Evolutionary conservation across 2,113 vertebrate genomes (phyloP).

Genomic region (Brachirus orientalis): DNA sequence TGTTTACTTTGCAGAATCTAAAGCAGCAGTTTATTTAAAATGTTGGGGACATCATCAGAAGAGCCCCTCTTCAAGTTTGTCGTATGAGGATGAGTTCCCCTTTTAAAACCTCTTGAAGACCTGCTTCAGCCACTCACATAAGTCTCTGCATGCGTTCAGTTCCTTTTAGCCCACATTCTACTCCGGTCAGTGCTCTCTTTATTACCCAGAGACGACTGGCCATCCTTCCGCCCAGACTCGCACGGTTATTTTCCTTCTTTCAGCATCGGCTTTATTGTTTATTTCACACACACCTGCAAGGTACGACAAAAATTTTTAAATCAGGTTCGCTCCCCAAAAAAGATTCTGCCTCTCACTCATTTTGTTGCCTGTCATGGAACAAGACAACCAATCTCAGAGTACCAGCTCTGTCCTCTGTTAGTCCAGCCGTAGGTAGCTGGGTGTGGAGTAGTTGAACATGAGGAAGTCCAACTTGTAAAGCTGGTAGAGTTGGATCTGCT

Average conservation of each 20-base stretch:
- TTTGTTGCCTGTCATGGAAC: slow-evolving; percentile 26
- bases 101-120: slow-evolving; percentile 68
- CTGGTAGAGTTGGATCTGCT: slow-evolving; percentile 92
- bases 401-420: slow-evolving; percentile 69
- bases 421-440: slow-evolving; percentile 94
- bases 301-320: slow-evolving; percentile 44
- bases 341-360: slow-evolving; percentile 24
- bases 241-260: slow-evolving; percentile 24
- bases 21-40: slow-evolving; percentile 68
- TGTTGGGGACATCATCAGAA: slow-evolving; percentile 30
- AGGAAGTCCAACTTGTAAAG: slow-evolving; percentile 98
- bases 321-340: slow-evolving; percentile 47
- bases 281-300: slow-evolving; percentile 34
- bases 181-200: slow-evolving; percentile 25
- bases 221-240: slow-evolving; percentile 23
- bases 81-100: slow-evolving; percentile 33
- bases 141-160: slow-evolving; percentile 52
- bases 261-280: slow-evolving; percentile 27
- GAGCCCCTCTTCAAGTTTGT: slow-evolving; percentile 32
- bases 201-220: slow-evolving; percentile 31
- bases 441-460: slow-evolving; percentile 99
- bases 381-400: slow-evolving; percentile 47
- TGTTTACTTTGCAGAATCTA: slow-evolving; percentile 57
- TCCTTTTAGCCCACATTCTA: slow-evolving; percentile 18
- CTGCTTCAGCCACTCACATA: slow-evolving; percentile 61